Evolutionary conservation across 1,140 invertebrate genomes (phyloP), one percentile per base, ranked within the genome.

Genomic region (Agraylea sexmaculata): DNA sequence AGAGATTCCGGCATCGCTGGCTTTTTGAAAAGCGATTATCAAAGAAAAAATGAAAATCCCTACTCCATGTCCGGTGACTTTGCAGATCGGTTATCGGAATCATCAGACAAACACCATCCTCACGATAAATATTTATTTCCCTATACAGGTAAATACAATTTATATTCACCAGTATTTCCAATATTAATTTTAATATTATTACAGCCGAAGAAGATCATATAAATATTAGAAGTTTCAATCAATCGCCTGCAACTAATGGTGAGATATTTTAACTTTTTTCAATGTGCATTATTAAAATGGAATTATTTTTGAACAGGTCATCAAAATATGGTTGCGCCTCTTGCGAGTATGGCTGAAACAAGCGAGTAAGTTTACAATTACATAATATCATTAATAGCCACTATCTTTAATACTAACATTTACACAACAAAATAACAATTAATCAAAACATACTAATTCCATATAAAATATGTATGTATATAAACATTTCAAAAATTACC

Each of bases 61-160:
- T 70, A 65, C 37, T 40, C 22, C 13, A 49, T 46, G 41, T 32
- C 47, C 3, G 40, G 53, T 27, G 71, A 75, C 7, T 71, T 70
- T 45, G 57, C 55, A 11, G 77, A 78, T 45, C 57, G 74, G 11
- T 64, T 73, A 55, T 82, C 80, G 0, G 81, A 84, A 42, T 69
- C 72, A 1, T 82, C 82, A 2, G 80, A 84, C 28, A 80, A 80
- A 48, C 73, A 76, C 55, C 75, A 75, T 43, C 53, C 77, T 6
- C 77, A 77, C 36, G 81, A 84, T 48, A 83, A 83, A 60, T 86
- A 84, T 58, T 57, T 78, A 35, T 84, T 83, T 50, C 80, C 80
- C 0, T 84, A 83, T 49, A 82, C 78, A 54, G 71, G 71, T 72
- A 52, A 19, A 70, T 66, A 44, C 17, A 25, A 37, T 37, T 8